Base-by-base conservation (phyloP, 2,797 vertebrate genomes). In the Pagetopsis macropterus region DNA sequence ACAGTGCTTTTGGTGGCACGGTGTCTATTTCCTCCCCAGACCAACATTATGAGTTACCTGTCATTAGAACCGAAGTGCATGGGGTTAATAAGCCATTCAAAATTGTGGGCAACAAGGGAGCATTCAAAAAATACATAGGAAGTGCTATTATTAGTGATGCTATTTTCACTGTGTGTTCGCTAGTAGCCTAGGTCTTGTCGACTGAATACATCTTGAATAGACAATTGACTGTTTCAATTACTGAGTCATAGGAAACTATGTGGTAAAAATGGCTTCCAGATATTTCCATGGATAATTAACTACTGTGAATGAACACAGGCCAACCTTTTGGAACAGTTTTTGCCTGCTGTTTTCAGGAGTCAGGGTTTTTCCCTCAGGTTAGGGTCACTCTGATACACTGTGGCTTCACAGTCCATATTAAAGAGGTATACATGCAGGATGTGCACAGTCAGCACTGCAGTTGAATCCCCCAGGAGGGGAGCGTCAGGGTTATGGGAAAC, bases 401-500 rank as follows among this genome's bases (percentile, higher is more conserved):
- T 80, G 75, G 71, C 67, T 84, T 82, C 81, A 80, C 81, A 66
- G 87, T 78, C 64, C 56, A 64, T 76, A 81, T 88, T 90, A 73
- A 87, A 85, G 77, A 76, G 79, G 80, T 82, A 69, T 86, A 87
- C 79, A 82, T 71, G 80, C 67, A 84, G 80, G 85, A 88, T 86
- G 82, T 92, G 90, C 86, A 70, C 64, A 79, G 86, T 91, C 91
- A 91, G 92, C 91, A 21, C 21, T 21, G 21, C 21, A 86, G 60
- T 60, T 56, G 59, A 70, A 70, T 77, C 76, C 87, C 84, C 84
- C 81, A 82, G 76, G 86, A 91, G 75, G 82, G 76, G 76, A 85
- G 72, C 50, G 50, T 65, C 14, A 56, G 84, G 87, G 86, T 92
- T 92, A 92, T 93, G 87, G 91, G 90, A 93, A 94, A 93, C 92